A percentile compares a stretch with the other conserved stretches of the same genome.
Conservation (phyloP, 2,888 invertebrate genomes). For the Idaea dimidiata region DNA sequence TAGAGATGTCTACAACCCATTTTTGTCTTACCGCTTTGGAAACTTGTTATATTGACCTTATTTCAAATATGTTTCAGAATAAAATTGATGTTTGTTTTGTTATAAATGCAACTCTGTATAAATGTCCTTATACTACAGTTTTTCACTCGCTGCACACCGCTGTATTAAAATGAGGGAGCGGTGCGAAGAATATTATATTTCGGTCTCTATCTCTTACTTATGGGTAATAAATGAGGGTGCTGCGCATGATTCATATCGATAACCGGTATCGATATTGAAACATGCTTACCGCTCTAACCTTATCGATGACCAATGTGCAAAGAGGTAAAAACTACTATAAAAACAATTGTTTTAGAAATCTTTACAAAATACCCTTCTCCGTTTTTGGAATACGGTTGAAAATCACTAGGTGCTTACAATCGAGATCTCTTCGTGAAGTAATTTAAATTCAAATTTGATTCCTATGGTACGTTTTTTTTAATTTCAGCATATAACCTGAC, state of each 20-base stretch:
- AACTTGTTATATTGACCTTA: too few species aligned
- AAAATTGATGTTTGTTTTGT: slow-evolving; percentile 6
- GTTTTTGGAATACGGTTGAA: background rate
- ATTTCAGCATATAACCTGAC: too few species aligned
- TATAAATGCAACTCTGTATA: background rate
- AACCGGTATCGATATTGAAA: too few species aligned
- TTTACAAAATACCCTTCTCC: slow-evolving; percentile 11
- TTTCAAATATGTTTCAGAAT: background rate
- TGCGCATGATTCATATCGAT: too few species aligned
- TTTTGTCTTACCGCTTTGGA: too few species aligned
- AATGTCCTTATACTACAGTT: background rate
- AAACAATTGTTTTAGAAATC: slow-evolving; percentile 16
- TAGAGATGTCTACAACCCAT: too few species aligned
- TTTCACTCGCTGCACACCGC: background rate
- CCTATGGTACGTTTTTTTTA: too few species aligned
- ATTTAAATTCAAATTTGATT: slow-evolving; percentile 12
- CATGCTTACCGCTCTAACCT: background rate
- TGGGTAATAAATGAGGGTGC: too few species aligned
- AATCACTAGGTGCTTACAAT: slow-evolving; percentile 16
- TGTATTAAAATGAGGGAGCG: too few species aligned
- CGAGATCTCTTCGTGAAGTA: slow-evolving; percentile 19
- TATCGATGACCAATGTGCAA: background rate
- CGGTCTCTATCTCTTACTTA: too few species aligned
- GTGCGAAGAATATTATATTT: too few species aligned
- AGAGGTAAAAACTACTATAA: too few species aligned